Percentiles rank a stretch among this genome's conserved stretches.
Conservation (phyloP, 1,140 invertebrate genomes). For the Heliconius hewitsoni region DNA sequence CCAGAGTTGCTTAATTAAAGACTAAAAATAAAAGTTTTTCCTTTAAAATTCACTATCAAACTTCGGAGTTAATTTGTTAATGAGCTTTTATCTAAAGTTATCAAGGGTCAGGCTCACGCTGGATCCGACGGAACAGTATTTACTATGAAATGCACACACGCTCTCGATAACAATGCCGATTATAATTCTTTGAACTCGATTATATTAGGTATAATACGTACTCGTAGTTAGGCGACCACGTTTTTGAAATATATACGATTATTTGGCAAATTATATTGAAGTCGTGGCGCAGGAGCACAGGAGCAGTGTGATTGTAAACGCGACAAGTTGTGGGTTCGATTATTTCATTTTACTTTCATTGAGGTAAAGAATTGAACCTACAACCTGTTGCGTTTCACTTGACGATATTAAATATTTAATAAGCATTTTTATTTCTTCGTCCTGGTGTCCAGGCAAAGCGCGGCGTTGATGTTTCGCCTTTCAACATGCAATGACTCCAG, state of each 20-base stretch:
- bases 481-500: too few relatives aligned
- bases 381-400: too few relatives aligned
- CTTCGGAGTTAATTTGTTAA: neutral
- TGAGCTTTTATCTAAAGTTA: conserved; percentile 12
- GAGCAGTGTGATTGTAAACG: too few relatives aligned
- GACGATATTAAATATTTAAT: too few relatives aligned
- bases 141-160: conserved; percentile 12
- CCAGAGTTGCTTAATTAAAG: neutral
- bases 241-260: neutral
- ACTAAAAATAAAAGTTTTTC: neutral
- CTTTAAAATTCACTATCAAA: neutral
- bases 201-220: neutral
- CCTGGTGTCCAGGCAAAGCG: too few relatives aligned
- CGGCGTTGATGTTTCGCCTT: too few relatives aligned
- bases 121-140: conserved; percentile 9
- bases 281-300: too few relatives aligned
- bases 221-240: neutral
- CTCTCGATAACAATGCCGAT: neutral
- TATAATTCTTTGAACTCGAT: conserved; percentile 31
- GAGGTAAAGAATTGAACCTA: too few relatives aligned
- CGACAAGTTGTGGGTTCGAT: too few relatives aligned
- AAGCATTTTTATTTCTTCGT: too few relatives aligned
- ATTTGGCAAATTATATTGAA: neutral
- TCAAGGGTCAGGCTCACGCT: conserved; percentile 1
- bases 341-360: too few relatives aligned